A percentile compares a stretch with the other conserved stretches of the same genome.
Evolutionary conservation across 2,113 vertebrate species (phyloP).

Genomic region (Eolophus roseicapilla): DNA sequence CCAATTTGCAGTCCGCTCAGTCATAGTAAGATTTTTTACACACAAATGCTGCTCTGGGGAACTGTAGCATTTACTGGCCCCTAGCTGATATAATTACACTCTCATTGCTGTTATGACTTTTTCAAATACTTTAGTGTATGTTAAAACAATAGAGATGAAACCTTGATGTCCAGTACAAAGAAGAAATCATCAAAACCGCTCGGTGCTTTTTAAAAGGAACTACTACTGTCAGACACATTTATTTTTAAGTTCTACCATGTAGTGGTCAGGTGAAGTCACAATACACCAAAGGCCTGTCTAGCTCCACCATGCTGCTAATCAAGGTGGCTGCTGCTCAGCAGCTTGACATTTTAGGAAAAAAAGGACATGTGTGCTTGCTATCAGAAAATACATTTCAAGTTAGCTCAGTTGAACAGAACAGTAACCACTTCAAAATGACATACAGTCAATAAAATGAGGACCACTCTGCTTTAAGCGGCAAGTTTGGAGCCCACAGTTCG

Average conservation of each 20-base stretch:
- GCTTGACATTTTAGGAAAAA: not conserved
- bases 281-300: not conserved
- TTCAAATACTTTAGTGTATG: not conserved
- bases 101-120: not conserved
- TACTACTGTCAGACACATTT: not conserved
- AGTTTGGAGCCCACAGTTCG: not conserved
- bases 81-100: not conserved
- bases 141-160: constrained; percentile 4
- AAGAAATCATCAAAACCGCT: not conserved
- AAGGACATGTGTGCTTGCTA: not conserved
- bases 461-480: not conserved
- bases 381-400: constrained; percentile 22
- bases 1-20: not conserved
- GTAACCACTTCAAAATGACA: not conserved
- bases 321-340: not conserved
- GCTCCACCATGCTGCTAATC: not conserved
- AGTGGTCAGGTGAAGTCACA: constrained; percentile 3
- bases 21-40: not conserved
- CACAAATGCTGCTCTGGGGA: not conserved
- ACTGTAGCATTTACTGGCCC: not conserved
- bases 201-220: constrained; percentile 3
- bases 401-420: not conserved
- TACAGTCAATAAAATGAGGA: not conserved
- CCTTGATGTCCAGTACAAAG: not conserved
- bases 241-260: not conserved